Conservation (phyloP, 2,113 vertebrate genomes). For the Phaethornis superciliosus region DNA sequence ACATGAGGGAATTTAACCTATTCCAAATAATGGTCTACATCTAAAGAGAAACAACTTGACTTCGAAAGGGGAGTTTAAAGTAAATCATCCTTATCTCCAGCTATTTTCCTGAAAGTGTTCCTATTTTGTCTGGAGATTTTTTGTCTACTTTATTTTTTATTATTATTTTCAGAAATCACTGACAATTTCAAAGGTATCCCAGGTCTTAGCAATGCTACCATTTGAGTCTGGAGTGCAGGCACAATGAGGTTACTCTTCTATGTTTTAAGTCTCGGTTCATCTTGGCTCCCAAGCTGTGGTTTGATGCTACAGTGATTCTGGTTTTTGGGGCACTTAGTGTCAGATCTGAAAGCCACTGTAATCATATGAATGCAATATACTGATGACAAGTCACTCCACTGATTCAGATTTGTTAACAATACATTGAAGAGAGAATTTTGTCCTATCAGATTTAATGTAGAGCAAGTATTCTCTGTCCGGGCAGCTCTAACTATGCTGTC, state of each 20-base stretch:
- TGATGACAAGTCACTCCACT: not conserved
- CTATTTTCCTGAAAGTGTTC: slow-evolving; percentile 1
- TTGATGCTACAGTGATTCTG: not conserved
- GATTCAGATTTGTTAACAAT: not conserved
- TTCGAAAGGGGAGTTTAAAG: slow-evolving; percentile 9
- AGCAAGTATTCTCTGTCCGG: not conserved
- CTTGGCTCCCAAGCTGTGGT: not conserved
- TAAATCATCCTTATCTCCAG: not conserved
- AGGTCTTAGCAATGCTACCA: not conserved
- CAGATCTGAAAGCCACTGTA: not conserved
- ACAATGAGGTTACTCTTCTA: not conserved
- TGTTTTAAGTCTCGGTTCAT: not conserved
- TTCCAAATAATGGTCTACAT: not conserved
- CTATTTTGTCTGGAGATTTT: slow-evolving; percentile 18
- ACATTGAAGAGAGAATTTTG: not conserved
- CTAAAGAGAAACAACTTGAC: not conserved
- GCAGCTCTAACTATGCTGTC: not conserved
- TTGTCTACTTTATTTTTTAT: not conserved
- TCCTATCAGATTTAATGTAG: not conserved
- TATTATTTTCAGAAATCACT: not conserved
- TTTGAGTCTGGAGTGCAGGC: not conserved
- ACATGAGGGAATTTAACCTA: not conserved
- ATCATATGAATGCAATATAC: not conserved
- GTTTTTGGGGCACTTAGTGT: not conserved
- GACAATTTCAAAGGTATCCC: not conserved